These are phyloP conservation scores for Picathartes gymnocephalus DNA, from an alignment of 2,113 vertebrate genomes.

Conservation along the genomic window DNA sequence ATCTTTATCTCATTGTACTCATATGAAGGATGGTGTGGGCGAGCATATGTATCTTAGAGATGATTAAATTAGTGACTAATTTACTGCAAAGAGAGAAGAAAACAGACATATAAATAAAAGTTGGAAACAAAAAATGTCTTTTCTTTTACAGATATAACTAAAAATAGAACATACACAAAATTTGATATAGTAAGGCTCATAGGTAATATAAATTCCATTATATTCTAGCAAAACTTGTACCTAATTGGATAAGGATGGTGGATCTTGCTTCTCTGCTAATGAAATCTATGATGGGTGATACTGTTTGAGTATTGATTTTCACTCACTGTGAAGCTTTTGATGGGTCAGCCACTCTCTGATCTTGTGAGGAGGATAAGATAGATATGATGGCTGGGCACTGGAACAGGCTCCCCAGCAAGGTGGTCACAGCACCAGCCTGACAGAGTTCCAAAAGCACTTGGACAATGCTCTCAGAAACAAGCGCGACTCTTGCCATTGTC, in stretches of 20 bases:
- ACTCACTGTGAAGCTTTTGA: background rate
- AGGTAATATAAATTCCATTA: background rate
- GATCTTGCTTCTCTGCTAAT: background rate
- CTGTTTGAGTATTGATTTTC: background rate
- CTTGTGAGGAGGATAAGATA: background rate
- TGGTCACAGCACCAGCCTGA: background rate
- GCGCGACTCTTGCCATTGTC: background rate
- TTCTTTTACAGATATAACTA: background rate
- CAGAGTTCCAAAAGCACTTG: background rate
- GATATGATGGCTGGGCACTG: background rate
- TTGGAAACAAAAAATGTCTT: background rate
- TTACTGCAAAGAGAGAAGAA: conserved; percentile 17
- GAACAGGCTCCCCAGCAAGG: background rate
- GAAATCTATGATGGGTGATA: background rate
- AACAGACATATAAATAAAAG: background rate
- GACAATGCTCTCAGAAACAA: background rate
- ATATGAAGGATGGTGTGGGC: background rate
- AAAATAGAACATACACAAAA: background rate
- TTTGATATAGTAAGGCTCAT: background rate
- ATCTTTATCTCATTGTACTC: conserved; percentile 27
- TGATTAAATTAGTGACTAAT: conserved; percentile 47
- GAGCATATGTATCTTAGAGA: conserved; percentile 31
- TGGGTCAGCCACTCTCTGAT: background rate
- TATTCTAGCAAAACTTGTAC: background rate
- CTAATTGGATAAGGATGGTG: background rate